Evolutionary conservation across 23 tunicate species (phyloP).

Genomic region (Phallusia fumigata): DNA sequence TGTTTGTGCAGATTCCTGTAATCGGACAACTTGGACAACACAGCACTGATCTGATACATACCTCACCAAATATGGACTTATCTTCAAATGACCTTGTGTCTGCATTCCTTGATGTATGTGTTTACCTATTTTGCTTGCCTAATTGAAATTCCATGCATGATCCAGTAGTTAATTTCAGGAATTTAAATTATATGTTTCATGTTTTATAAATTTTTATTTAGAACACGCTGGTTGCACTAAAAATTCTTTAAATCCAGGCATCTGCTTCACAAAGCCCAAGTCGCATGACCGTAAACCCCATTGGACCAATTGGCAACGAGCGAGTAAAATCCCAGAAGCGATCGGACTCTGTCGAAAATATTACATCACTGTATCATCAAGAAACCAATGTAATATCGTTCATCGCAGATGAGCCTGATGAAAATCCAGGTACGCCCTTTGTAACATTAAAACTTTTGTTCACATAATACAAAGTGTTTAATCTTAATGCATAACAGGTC

Average conservation of each 20-base stretch:
- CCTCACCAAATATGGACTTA: not conserved
- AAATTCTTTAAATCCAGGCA: not conserved
- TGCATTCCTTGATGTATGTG: not conserved
- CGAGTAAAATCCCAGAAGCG: constrained; percentile 45
- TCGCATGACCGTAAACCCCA: constrained; percentile 41
- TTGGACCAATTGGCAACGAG: constrained; percentile 83
- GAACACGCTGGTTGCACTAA: not conserved
- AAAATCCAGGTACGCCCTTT: constrained; percentile 14
- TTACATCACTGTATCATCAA: constrained; percentile 33
- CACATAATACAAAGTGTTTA: not conserved
- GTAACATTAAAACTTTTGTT: too few species aligned
- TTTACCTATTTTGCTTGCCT: not conserved
- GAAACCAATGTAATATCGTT: constrained; percentile 72
- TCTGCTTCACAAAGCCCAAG: constrained; percentile 26
- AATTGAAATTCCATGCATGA: not conserved
- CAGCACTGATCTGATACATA: not conserved
- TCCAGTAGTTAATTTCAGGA: too few species aligned
- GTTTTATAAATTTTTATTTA: too few species aligned
- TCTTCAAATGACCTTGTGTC: not conserved
- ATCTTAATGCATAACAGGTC: not conserved
- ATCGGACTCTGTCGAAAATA: constrained; percentile 44
- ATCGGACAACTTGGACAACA: not conserved
- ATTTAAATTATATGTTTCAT: not conserved
- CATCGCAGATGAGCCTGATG: constrained; percentile 63
- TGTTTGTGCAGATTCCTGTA: not conserved